A percentile compares a stretch with the other conserved stretches of the same genome.
phyloP scores from a whole-genome alignment of 2,797 vertebrate species.

The Urosaurus nigricauda region DNA sequence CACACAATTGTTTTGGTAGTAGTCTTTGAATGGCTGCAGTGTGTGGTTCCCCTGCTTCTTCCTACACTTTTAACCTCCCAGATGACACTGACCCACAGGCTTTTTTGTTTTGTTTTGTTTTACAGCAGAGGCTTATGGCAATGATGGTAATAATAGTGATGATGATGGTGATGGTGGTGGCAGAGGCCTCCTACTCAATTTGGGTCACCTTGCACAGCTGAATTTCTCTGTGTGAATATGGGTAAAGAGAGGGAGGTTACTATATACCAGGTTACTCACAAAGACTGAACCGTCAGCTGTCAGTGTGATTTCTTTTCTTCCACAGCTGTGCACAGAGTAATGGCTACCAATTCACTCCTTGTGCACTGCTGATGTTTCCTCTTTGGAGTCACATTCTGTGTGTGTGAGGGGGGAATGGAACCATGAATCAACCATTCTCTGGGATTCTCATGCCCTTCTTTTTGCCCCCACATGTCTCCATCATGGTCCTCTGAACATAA shows the following conservation, averaged over 20 bases:
- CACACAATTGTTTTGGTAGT: too few species aligned
- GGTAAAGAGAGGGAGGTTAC: background rate
- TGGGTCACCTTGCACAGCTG: background rate
- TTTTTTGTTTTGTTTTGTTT: background rate
- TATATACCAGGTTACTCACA: background rate
- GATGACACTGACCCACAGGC: background rate
- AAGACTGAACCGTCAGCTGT: background rate
- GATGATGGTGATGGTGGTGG: background rate
- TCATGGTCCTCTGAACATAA: too few species aligned
- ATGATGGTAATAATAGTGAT: too few species aligned
- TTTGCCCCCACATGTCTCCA: too few species aligned
- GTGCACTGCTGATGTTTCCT: background rate
- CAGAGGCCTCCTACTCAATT: background rate
- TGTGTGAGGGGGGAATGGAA: background rate
- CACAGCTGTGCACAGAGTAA: background rate
- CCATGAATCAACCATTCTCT: background rate
- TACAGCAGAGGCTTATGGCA: too few species aligned
- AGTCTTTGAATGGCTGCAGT: background rate
- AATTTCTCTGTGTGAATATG: background rate
- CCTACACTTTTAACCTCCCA: background rate
- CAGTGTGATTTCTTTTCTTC: background rate
- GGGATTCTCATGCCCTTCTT: background rate
- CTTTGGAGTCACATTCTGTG: background rate
- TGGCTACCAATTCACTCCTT: background rate
- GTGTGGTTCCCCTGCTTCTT: background rate